Evolutionary conservation across 2,797 vertebrate genomes (phyloP), one percentile per base, ranked within the genome.

Genomic region (Aythya fuligula): DNA sequence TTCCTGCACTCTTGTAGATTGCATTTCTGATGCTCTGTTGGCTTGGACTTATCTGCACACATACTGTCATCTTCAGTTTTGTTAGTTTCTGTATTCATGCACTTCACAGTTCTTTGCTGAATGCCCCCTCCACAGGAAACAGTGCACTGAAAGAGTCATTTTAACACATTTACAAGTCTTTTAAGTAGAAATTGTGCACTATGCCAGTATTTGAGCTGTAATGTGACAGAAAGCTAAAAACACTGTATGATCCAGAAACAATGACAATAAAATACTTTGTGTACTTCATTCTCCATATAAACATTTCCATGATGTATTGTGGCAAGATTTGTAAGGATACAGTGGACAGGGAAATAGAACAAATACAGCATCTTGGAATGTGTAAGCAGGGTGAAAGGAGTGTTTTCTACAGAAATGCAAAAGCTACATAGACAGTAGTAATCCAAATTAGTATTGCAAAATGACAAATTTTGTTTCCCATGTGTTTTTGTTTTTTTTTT

Each of bases 51-150:
- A 7, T 94, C 89, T 80, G 95, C 43, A 70, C 98, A 98, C n/a
- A 92, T 51, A 49, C 77, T 96, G 24, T 57, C 73, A 32, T 94
- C 95, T 91, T 97, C 87, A 3, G 94, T 96, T 79, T 89, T 72
- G 56, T 78, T 95, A 34, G 91, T 95, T 86, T 97, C 97, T 27
- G 65, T 89, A 62, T 96, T 97, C 27, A 97, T 6, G 45, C 98
- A 98, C 22, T 36, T 93, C 65, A 98, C 92, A 25, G 70, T 60
- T 87, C 98, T 98, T 87, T 93, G 96, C 91, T 98, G 98, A 80
- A 95, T 39, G 14, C 98, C 98, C 13, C 95, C 96, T 60, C 98
- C 98, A 77, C 98, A 98, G 34, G 98, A 95, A 87, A 89, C 83
- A 0, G 96, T 93, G 77, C 98, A 98, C 98, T 98, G 97, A 73